phyloP scores from a whole-genome alignment of 2,797 vertebrate species.

The Pangasius macronema region DNA sequence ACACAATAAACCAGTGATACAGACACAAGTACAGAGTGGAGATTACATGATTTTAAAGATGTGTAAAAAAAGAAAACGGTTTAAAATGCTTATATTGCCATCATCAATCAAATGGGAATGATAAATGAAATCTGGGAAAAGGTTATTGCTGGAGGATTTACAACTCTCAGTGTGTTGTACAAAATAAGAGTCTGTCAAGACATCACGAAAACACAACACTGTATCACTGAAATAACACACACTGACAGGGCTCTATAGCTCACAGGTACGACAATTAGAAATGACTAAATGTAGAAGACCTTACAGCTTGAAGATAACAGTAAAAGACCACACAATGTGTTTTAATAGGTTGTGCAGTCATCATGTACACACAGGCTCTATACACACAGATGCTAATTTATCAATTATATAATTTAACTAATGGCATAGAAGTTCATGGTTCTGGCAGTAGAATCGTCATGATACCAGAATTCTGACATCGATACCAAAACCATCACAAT shows the following conservation, averaged over 20 bases:
- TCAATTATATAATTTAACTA: too few species aligned
- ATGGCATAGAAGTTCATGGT: neutral
- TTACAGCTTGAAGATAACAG: neutral
- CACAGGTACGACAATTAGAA: neutral
- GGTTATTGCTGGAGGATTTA: neutral
- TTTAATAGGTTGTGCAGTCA: neutral
- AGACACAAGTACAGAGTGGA: neutral
- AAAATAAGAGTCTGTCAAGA: neutral
- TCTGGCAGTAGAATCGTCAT: neutral
- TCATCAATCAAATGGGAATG: neutral
- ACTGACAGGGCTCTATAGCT: neutral
- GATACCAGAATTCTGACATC: neutral
- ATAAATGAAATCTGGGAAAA: neutral
- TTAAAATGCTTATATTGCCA: neutral
- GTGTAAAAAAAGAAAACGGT: neutral
- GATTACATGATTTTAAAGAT: conserved; percentile 2
- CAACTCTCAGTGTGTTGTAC: neutral
- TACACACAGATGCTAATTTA: too few species aligned
- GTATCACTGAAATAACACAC: neutral
- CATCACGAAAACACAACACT: neutral
- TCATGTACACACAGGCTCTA: neutral
- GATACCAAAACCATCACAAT: neutral
- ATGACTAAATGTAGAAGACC: neutral
- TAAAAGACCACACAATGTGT: neutral
- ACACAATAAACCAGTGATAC: neutral